Evolutionary conservation across 2,797 vertebrate species (phyloP).

Genomic region (Sebastolobus altivelis): DNA sequence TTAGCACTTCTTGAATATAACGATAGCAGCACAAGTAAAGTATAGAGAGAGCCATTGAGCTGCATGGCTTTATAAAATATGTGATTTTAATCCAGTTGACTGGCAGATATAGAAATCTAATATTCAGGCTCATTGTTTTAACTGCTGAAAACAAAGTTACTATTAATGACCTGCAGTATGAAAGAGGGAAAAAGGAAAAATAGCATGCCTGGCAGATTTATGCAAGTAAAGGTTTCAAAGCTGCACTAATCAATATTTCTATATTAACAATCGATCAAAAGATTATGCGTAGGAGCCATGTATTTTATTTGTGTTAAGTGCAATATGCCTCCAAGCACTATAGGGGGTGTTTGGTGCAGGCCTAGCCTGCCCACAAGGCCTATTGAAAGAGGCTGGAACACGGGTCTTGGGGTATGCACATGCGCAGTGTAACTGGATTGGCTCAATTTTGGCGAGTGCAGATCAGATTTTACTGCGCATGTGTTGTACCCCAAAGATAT

Average conservation of each 20-base stretch:
- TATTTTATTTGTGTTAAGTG: too few relatives aligned
- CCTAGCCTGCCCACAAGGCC: neutral
- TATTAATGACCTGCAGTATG: conserved; percentile 26
- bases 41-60: conserved; percentile 24
- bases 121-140: conserved; percentile 24
- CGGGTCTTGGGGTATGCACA: too few relatives aligned
- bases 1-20: conserved; percentile 51
- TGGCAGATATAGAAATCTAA: conserved; percentile 39
- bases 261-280: neutral
- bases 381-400: neutral
- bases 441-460: too few relatives aligned
- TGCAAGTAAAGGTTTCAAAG: conserved; percentile 5
- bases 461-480: too few relatives aligned
- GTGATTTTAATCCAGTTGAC: conserved; percentile 25
- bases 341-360: neutral
- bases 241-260: neutral
- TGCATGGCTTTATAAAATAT: conserved; percentile 23
- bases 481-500: too few relatives aligned
- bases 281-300: neutral
- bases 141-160: conserved; percentile 26
- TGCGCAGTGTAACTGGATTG: too few relatives aligned
- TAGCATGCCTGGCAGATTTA: neutral
- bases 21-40: conserved; percentile 28
- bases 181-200: conserved; percentile 12
- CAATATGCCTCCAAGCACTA: too few relatives aligned